These are phyloP conservation scores for Herpetotheres cachinnans DNA, from an alignment of 2,113 vertebrate species.

Conservation along the genomic window DNA sequence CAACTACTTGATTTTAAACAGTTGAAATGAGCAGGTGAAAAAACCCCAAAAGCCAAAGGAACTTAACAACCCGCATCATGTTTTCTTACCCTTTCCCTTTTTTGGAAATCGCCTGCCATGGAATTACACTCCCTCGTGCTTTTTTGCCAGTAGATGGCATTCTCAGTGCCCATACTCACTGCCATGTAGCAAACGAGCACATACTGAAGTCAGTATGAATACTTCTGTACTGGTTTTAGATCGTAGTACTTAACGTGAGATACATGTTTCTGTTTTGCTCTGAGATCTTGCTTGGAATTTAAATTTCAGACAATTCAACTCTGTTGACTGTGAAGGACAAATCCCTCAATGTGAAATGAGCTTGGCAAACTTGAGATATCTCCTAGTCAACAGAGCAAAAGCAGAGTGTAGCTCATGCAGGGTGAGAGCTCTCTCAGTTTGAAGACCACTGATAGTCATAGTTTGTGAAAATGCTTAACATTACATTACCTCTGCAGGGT, in stretches of 20 bases:
- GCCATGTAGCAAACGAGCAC: background rate
- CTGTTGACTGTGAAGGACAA: background rate
- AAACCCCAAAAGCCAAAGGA: background rate
- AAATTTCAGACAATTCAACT: background rate
- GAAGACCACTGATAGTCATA: background rate
- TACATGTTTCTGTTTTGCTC: background rate
- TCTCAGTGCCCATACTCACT: background rate
- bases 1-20: background rate
- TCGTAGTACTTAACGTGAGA: background rate
- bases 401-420: background rate
- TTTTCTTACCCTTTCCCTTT: background rate
- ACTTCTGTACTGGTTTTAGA: background rate
- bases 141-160: slow-evolving; percentile 65
- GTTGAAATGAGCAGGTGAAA: background rate
- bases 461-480: background rate
- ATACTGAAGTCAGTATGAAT: background rate
- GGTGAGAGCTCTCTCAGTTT: background rate
- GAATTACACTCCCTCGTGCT: background rate
- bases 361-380: background rate
- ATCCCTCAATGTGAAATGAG: background rate
- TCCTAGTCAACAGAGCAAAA: background rate
- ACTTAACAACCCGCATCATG: background rate
- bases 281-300: background rate
- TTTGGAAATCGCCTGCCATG: background rate
- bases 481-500: background rate